Conservation (phyloP, 2,797 vertebrate species). For the Eidolon dupreanum region DNA sequence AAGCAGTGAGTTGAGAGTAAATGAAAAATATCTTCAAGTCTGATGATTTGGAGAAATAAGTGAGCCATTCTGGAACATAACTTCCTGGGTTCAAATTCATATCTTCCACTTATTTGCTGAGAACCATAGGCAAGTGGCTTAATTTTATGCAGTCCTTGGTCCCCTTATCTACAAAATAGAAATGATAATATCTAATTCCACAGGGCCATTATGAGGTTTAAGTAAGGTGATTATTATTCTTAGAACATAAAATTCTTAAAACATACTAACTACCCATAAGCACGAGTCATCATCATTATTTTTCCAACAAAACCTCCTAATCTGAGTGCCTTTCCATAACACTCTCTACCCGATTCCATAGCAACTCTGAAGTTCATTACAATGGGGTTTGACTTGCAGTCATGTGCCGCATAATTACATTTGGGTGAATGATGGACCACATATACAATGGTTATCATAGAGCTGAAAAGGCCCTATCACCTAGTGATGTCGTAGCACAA, state of each 20-base stretch:
- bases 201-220: background rate
- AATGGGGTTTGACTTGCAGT: background rate
- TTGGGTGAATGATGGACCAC: background rate
- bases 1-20: background rate
- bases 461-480: background rate
- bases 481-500: background rate
- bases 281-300: background rate
- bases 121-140: background rate
- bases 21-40: slow-evolving; percentile 9
- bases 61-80: background rate
- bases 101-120: background rate
- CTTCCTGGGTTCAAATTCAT: background rate
- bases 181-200: background rate
- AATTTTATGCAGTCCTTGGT: background rate
- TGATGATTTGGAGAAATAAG: background rate
- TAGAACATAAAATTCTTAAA: background rate
- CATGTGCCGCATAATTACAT: background rate
- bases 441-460: background rate
- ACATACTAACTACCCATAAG: background rate
- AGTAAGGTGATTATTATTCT: background rate
- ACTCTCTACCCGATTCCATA: background rate
- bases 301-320: background rate
- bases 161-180: background rate
- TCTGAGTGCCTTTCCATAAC: background rate
- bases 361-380: background rate